These are phyloP conservation scores for Lagodon rhomboides DNA, from an alignment of 2,797 vertebrate genomes.

Conservation along the genomic window DNA sequence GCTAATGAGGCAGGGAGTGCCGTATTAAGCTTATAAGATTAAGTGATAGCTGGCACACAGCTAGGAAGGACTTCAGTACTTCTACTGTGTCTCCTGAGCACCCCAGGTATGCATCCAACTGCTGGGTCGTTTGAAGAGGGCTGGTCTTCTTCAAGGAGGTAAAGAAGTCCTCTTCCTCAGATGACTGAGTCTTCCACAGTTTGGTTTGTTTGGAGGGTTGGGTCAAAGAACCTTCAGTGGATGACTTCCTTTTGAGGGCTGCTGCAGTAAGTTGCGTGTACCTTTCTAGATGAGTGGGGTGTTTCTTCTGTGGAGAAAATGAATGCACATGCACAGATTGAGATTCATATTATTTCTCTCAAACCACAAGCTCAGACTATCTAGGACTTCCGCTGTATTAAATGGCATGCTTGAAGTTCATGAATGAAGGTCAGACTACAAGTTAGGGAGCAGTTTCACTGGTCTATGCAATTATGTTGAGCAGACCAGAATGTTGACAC, in stretches of 20 bases:
- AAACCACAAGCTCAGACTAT: background rate
- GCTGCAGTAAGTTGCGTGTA: background rate
- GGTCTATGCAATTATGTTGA: background rate
- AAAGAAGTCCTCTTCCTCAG: too few relatives aligned
- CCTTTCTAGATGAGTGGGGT: background rate
- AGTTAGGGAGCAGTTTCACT: background rate
- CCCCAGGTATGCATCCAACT: too few relatives aligned
- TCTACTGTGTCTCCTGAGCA: too few relatives aligned
- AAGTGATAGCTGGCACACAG: too few relatives aligned
- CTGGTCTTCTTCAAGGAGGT: too few relatives aligned
- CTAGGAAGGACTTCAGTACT: too few relatives aligned
- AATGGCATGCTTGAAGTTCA: background rate
- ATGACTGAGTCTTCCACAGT: background rate
- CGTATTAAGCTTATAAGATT: too few relatives aligned
- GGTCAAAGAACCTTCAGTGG: slow-evolving; percentile 10
- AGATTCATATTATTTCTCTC: background rate
- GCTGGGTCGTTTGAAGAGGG: too few relatives aligned
- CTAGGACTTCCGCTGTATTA: background rate
- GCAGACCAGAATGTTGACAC: background rate
- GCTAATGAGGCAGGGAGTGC: too few relatives aligned
- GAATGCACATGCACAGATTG: background rate
- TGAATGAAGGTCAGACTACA: background rate
- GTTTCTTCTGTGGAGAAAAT: background rate
- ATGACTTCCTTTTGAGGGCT: slow-evolving; percentile 12
- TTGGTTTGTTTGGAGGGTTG: background rate